phyloP scores from a whole-genome alignment of 2,797 vertebrate species.

The Cryptoblepharus egeriae region DNA sequence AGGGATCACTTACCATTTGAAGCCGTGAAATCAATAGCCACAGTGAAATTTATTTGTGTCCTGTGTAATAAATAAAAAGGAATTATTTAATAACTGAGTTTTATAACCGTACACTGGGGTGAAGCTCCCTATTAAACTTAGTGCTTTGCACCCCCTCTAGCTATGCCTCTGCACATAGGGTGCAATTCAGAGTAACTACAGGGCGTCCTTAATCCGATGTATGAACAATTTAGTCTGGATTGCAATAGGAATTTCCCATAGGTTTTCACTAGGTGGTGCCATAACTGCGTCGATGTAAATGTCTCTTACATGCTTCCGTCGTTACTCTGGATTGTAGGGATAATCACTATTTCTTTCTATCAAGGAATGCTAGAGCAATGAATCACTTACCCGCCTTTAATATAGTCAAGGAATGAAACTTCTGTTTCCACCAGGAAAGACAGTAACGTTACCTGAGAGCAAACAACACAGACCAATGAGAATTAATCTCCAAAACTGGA shows the following conservation, averaged over 20 bases:
- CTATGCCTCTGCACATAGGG: too few species aligned
- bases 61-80: conserved; percentile 81
- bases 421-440: conserved; percentile 97
- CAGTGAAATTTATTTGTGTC: conserved; percentile 99
- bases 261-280: too few species aligned
- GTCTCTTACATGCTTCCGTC: too few species aligned
- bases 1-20: conserved; percentile 89
- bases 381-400: conserved; percentile 95
- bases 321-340: too few species aligned
- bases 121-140: too few species aligned
- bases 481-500: conserved; percentile 40
- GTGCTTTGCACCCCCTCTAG: too few species aligned
- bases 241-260: too few species aligned
- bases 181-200: too few species aligned
- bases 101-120: too few species aligned
- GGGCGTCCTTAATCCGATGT: too few species aligned
- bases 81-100: conserved; percentile 35
- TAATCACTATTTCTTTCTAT: conserved; percentile 23
- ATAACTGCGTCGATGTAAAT: too few species aligned
- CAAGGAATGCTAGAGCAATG: conserved; percentile 42
- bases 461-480: conserved; percentile 64
- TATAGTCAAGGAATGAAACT: conserved; percentile 98
- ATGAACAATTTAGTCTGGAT: too few species aligned
- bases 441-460: conserved; percentile 91
- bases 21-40: conserved; percentile 98